Conservation (phyloP, 2,888 invertebrate species). For the Tupiocoris notatus region DNA sequence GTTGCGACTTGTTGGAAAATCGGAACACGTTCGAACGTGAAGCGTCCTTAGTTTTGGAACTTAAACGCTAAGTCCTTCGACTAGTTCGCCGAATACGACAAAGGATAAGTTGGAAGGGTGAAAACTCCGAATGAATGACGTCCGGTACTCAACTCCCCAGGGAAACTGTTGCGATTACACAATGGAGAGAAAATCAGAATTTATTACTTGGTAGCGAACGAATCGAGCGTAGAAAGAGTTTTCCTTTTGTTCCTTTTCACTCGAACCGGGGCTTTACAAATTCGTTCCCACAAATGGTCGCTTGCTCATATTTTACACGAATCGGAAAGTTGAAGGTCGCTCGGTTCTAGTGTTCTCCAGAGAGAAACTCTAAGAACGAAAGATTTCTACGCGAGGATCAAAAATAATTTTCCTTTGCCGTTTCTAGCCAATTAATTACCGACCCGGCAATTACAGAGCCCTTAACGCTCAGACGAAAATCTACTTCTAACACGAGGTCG, state of each 20-base stretch:
- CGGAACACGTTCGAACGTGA: no score
- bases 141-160: neutral
- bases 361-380: neutral
- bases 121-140: neutral
- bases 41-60: no score
- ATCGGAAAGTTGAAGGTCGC: neutral
- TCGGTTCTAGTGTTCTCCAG: neutral
- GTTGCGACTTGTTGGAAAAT: no score
- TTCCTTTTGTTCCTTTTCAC: neutral
- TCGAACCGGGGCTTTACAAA: neutral
- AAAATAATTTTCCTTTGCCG: no score
- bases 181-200: neutral
- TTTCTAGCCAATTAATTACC: neutral
- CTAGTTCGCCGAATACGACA: neutral
- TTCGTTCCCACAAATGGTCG: neutral
- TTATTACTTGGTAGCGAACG: neutral
- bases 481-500: no score
- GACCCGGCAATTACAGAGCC: neutral
- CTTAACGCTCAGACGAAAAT: no score
- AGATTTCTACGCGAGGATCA: neutral
- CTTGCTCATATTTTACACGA: neutral
- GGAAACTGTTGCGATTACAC: neutral
- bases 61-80: no score
- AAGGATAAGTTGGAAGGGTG: neutral
- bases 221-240: neutral